phyloP scores from a whole-genome alignment of 2,797 vertebrate species.

The Poecilia velifera region DNA sequence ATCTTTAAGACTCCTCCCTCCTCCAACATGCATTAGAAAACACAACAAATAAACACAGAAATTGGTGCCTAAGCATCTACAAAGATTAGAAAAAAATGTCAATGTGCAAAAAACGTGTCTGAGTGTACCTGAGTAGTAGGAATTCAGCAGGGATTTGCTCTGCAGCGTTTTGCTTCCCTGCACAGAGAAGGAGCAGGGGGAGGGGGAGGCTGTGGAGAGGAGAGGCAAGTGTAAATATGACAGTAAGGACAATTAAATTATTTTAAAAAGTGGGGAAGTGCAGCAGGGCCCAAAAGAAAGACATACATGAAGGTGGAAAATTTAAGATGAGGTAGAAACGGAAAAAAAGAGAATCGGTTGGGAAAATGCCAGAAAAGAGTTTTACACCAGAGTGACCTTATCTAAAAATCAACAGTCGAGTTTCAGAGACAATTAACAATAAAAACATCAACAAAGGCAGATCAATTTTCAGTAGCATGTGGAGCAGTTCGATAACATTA shows the following conservation, averaged over 20 bases:
- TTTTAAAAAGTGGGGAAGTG: not conserved
- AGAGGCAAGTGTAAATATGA: not conserved
- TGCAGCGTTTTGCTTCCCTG: slow-evolving; percentile 89
- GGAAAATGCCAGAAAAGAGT: not conserved
- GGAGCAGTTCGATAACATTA: slow-evolving; percentile 43
- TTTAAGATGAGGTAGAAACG: not conserved
- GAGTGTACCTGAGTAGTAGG: slow-evolving; percentile 85
- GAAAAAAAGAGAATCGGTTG: not conserved
- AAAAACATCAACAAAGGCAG: slow-evolving; percentile 25
- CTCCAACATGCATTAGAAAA: not conserved
- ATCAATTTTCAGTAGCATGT: slow-evolving; percentile 48
- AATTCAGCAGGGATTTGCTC: slow-evolving; percentile 90
- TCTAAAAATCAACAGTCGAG: slow-evolving; percentile 17
- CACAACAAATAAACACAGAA: not conserved
- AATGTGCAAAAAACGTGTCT: slow-evolving; percentile 2
- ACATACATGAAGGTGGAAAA: not conserved
- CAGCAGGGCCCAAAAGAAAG: not conserved
- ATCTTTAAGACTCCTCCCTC: not conserved
- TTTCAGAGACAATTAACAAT: slow-evolving; percentile 39
- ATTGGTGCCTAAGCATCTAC: slow-evolving; percentile 2
- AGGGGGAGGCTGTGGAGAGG: slow-evolving; percentile 80
- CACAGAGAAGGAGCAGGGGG: slow-evolving; percentile 89
- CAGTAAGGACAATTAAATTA: not conserved
- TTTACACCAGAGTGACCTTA: slow-evolving; percentile 19
- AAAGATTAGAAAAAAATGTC: not conserved